These are phyloP conservation scores for Varanus komodoensis DNA, from an alignment of 2,113 vertebrate species.

Conservation along the genomic window DNA sequence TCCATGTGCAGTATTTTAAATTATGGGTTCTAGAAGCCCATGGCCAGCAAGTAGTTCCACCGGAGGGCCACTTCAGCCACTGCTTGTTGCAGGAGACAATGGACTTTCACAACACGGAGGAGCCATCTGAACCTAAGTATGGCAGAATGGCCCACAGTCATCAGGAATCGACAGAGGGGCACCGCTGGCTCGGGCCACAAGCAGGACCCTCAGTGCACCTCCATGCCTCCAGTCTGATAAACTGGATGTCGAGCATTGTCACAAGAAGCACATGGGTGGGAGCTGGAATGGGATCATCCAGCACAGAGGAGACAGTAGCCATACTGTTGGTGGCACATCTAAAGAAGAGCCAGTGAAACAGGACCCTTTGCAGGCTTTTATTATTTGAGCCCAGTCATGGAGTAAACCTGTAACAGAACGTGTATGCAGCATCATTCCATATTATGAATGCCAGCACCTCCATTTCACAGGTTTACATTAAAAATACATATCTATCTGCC, in stretches of 20 bases:
- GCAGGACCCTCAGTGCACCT: not conserved
- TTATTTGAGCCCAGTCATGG: not conserved
- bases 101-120: not conserved
- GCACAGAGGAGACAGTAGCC: not conserved
- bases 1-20: not conserved
- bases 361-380: not conserved
- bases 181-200: no score
- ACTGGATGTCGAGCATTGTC: not conserved
- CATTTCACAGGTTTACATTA: slow-evolving; percentile 23
- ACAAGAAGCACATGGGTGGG: not conserved
- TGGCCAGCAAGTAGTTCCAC: not conserved
- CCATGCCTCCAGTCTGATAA: not conserved
- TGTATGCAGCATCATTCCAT: slow-evolving; percentile 32
- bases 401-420: slow-evolving; percentile 22
- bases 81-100: no score
- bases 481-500: slow-evolving; percentile 38
- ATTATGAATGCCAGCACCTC: slow-evolving; percentile 15
- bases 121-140: not conserved
- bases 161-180: no score
- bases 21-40: not conserved
- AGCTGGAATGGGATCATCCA: not conserved
- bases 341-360: not conserved
- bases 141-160: not conserved
- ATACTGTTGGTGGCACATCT: no score
- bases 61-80: not conserved